These are phyloP conservation scores for Tiliacea citrago DNA, from an alignment of 2,888 invertebrate species.

Conservation along the genomic window DNA sequence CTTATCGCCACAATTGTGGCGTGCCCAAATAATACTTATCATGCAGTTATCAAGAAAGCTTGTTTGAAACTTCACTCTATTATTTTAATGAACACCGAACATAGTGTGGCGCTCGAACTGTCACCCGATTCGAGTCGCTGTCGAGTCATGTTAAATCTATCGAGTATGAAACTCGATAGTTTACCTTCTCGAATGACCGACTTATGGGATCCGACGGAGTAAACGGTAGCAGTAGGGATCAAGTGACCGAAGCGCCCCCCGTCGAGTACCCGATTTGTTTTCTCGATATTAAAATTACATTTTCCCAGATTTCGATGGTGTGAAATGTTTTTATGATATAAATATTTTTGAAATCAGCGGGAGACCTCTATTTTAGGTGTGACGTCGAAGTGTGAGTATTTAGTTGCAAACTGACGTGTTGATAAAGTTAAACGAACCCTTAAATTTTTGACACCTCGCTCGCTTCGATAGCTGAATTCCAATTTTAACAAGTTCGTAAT, in stretches of 20 bases:
- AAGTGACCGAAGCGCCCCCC: constrained; percentile 84
- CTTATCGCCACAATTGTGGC: too few relatives aligned
- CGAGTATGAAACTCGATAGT: constrained; percentile 82
- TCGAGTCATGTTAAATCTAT: constrained; percentile 80
- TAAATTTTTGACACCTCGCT: constrained; percentile 44
- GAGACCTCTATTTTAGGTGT: constrained; percentile 63
- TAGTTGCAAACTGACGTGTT: constrained; percentile 52
- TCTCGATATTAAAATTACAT: constrained; percentile 69
- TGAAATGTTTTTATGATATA: constrained; percentile 62
- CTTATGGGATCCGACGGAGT: constrained; percentile 76
- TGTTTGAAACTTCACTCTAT: constrained; percentile 17
- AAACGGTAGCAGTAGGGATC: constrained; percentile 86
- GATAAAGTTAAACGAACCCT: constrained; percentile 39
- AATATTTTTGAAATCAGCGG: constrained; percentile 63
- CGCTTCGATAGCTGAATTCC: not conserved
- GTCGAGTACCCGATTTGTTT: constrained; percentile 72
- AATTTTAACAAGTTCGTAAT: not conserved
- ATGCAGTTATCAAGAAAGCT: constrained; percentile 13
- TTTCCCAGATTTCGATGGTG: constrained; percentile 65
- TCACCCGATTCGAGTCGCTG: constrained; percentile 71
- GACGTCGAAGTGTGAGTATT: constrained; percentile 51
- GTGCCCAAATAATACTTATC: too few relatives aligned
- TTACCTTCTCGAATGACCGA: constrained; percentile 72
- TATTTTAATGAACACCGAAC: constrained; percentile 32
- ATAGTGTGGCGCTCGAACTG: constrained; percentile 62